These are phyloP conservation scores for Drosophila mercatorum DNA, from an alignment of 2,888 invertebrate genomes.

Conservation along the genomic window DNA sequence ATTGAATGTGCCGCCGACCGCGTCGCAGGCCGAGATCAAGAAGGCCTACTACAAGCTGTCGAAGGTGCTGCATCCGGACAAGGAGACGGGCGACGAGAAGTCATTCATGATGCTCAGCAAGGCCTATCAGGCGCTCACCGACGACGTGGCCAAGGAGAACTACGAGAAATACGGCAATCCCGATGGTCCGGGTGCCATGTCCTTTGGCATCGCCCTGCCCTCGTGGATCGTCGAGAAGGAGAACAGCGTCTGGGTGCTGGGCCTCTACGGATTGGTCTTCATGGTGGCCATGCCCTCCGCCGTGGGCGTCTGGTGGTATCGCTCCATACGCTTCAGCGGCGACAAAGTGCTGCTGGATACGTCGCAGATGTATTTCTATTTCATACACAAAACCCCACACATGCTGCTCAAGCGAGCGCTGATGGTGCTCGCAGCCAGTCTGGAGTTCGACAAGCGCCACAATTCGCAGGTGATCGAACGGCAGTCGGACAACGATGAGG, in stretches of 20 bases:
- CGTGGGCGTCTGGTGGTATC: conserved; percentile 99
- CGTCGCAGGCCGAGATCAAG: conserved; percentile 95
- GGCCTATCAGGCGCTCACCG: conserved; percentile 96
- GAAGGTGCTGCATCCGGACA: conserved; percentile 97
- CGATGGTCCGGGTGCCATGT: conserved; percentile 99
- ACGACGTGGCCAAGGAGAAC: conserved; percentile 98
- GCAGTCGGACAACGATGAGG: conserved; percentile 96
- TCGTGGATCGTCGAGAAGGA: conserved; percentile 99
- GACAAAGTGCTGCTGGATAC: conserved; percentile 98
- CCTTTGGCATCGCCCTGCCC: conserved; percentile 99
- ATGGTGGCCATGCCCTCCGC: conserved; percentile 97
- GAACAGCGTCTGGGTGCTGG: conserved; percentile 98
- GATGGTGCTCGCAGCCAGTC: conserved; percentile 98
- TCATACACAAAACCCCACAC: conserved; percentile 97
- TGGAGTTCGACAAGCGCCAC: conserved; percentile 97
- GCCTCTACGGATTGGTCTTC: conserved; percentile 97
- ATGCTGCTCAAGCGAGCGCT: conserved; percentile 97
- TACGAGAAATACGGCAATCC: conserved; percentile 99
- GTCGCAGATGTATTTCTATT: conserved; percentile 97
- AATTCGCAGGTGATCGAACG: conserved; percentile 97
- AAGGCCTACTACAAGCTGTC: conserved; percentile 97
- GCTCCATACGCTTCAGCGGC: conserved; percentile 97
- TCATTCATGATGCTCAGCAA: conserved; percentile 99
- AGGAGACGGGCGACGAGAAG: conserved; percentile 98
- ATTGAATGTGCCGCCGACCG: conserved; percentile 93